Percentiles rank a stretch among this genome's conserved stretches.
These are phyloP conservation scores for Zele albiditarsus DNA, from an alignment of 2,888 invertebrate species.

Conservation along the genomic window DNA sequence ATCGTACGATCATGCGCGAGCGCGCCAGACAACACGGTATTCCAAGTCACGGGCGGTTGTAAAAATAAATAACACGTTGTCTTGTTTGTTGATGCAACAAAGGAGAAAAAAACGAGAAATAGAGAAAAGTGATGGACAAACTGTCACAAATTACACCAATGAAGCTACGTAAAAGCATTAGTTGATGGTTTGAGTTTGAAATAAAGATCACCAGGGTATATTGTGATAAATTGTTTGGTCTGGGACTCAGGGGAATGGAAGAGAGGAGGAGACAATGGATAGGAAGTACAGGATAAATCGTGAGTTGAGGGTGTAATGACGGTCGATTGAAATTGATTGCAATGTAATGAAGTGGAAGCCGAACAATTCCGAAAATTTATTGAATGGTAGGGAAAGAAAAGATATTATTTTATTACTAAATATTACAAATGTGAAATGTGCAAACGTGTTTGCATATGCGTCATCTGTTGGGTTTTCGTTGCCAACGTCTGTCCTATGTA, in stretches of 20 bases:
- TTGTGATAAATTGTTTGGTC: constrained; percentile 31
- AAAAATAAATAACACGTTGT: constrained; percentile 37
- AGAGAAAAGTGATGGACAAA: constrained; percentile 12
- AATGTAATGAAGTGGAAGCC: constrained; percentile 41
- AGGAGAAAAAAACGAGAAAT: constrained; percentile 3
- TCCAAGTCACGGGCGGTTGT: constrained; percentile 37
- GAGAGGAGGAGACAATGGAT: constrained; percentile 40
- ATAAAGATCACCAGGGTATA: constrained; percentile 20
- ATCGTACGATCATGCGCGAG: constrained; percentile 44
- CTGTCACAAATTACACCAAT: constrained; percentile 12
- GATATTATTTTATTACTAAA: constrained; percentile 10
- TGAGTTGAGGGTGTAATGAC: constrained; percentile 36
- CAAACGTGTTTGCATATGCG: constrained; percentile 19
- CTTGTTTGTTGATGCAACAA: neutral
- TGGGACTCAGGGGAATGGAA: constrained; percentile 15
- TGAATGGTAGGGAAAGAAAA: neutral
- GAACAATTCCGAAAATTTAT: neutral
- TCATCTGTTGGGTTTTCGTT: constrained; percentile 42
- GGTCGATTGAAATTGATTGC: constrained; percentile 55
- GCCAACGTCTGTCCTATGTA: constrained; percentile 55
- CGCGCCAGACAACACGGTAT: constrained; percentile 38
- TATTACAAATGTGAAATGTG: constrained; percentile 1
- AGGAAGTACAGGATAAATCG: constrained; percentile 42
- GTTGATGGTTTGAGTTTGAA: constrained; percentile 20
- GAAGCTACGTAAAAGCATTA: constrained; percentile 18